Base-by-base conservation (phyloP, 2,113 vertebrate species). In the Lepus europaeus region DNA sequence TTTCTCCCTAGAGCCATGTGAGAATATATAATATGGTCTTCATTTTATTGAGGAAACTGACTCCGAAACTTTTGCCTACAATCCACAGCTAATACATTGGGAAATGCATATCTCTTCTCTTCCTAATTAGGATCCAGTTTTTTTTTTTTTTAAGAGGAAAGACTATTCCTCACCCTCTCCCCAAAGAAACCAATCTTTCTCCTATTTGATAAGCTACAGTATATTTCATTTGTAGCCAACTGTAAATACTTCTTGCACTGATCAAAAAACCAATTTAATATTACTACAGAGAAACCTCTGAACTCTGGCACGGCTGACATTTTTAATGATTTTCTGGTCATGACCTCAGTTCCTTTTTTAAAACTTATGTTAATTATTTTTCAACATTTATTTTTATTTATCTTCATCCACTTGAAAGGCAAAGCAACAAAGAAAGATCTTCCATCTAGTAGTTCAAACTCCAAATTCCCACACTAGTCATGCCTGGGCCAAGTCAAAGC, bases 201-300 rank as follows among this genome's bases (percentile, higher is more conserved):
- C 49, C 27, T 31, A 77, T n/a, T 33, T 72, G 7, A 91, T 74
- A 76, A 92, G 10, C 31, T 73, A 95, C 79, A 82, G 82, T 49
- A 29, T 20, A 73, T 91, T 69, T 79, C 27, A 51, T 94, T 93
- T 87, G 27, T 66, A 68, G 83, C 25, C 61, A 84, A 83, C 39
- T 89, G 80, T 56, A 84, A 91, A 72, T 91, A 63, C 5, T 80
- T 59, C 49, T 89, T 87, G 2, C 19, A n/a, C 90, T 93, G 72
- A 77, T 20, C 51, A 94, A 84, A 87, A 61, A 64, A 16, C 45
- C 27, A 83, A 88, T 53, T 87, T n/a, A 33, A 64, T 91, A 56
- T 69, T 63, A 22, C 74, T 77, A 11, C 31, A 77, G 36, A 93
- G 33, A 79, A 91, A 66, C 61, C 25, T 83, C 49, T 88, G 36